These are phyloP conservation scores for Vireo altiloquus DNA, from an alignment of 2,113 vertebrate genomes.

Conservation along the genomic window DNA sequence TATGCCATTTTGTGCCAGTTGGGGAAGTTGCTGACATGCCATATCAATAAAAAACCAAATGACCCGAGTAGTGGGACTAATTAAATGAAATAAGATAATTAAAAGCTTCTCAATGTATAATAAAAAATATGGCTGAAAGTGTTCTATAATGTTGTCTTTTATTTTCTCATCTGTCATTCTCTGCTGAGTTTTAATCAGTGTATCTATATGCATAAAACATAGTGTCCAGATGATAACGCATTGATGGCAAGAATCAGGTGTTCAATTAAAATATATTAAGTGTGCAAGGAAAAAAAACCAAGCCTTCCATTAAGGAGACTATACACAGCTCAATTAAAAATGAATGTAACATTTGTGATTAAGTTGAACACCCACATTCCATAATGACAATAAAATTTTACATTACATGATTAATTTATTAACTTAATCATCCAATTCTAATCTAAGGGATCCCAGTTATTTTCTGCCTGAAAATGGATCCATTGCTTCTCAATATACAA, in stretches of 20 bases:
- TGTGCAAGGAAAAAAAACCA: conserved; percentile 37
- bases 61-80: conserved; percentile 69
- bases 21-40: conserved; percentile 56
- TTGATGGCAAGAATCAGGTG: conserved; percentile 72
- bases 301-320: conserved; percentile 52
- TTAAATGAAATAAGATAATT: conserved; percentile 75
- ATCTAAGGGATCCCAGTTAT: neutral
- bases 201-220: conserved; percentile 60
- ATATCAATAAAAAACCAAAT: conserved; percentile 73
- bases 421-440: conserved; percentile 38
- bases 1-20: conserved; percentile 66
- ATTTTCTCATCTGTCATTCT: conserved; percentile 59
- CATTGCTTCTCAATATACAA: neutral
- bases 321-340: conserved; percentile 38
- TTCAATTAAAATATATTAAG: conserved; percentile 72
- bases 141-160: conserved; percentile 71
- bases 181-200: conserved; percentile 63
- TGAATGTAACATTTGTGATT: neutral
- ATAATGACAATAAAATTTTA: neutral
- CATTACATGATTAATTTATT: conserved; percentile 39
- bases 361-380: conserved; percentile 33
- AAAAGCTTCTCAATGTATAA: conserved; percentile 72
- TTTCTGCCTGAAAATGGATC: conserved; percentile 1
- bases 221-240: conserved; percentile 70
- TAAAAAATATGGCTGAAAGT: conserved; percentile 69